Evolutionary conservation across 2,797 vertebrate species (phyloP).

Genomic region (Mormyrops attenuatus): DNA sequence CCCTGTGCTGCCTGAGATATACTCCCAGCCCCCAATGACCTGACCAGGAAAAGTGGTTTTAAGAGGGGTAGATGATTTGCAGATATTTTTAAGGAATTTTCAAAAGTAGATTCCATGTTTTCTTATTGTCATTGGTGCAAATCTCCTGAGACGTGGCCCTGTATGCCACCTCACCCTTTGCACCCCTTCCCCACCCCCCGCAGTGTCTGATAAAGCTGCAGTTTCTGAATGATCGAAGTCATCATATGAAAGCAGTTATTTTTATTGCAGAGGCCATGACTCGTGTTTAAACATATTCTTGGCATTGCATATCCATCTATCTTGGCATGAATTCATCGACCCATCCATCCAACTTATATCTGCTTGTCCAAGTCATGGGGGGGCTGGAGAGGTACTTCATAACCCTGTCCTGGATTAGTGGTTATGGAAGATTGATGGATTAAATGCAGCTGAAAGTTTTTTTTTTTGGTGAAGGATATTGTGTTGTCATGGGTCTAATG

Average conservation of each 20-base stretch:
- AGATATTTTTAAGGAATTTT: neutral
- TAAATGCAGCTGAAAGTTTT: neutral
- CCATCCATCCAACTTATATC: neutral
- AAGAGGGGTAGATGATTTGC: neutral
- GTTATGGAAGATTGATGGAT: neutral
- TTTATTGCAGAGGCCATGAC: neutral
- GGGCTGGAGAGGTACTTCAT: neutral
- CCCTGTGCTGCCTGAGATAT: neutral
- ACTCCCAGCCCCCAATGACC: neutral
- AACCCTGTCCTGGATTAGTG: neutral
- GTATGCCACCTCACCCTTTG: neutral
- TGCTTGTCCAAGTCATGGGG: neutral
- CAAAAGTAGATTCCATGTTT: slow-evolving; percentile 16
- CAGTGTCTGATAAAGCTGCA: neutral
- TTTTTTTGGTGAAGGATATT: neutral
- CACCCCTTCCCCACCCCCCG: neutral
- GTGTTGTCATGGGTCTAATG: neutral
- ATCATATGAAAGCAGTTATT: neutral
- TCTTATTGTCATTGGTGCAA: neutral
- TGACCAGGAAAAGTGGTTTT: neutral
- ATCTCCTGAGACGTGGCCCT: neutral
- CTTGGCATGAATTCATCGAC: neutral
- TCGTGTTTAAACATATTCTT: neutral
- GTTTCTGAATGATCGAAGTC: neutral
- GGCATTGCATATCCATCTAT: neutral